Conservation (phyloP, 2,113 vertebrate species). For the Syngnathus floridae region DNA sequence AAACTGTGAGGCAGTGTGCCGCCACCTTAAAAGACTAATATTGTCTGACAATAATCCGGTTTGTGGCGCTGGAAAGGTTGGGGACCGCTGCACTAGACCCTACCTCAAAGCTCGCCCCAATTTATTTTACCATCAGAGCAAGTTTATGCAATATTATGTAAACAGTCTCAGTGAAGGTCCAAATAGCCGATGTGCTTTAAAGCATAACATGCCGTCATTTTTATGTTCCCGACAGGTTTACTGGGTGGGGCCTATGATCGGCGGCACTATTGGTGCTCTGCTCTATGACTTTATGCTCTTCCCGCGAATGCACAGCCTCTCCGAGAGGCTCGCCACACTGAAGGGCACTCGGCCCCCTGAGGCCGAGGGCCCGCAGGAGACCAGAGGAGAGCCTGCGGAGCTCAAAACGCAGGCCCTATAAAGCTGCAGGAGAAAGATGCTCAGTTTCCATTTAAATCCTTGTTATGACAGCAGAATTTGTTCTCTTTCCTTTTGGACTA, state of each 20-base stretch:
- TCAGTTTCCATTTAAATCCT: conserved; percentile 17
- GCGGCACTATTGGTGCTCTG: conserved; percentile 79
- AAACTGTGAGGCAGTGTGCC: too few species aligned
- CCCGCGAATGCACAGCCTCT: conserved; percentile 80
- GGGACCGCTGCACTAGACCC: too few species aligned
- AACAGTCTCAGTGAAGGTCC: not conserved
- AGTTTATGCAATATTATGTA: not conserved
- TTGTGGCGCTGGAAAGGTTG: too few species aligned
- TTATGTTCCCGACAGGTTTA: conserved; percentile 74
- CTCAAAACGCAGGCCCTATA: conserved; percentile 89
- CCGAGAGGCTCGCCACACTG: conserved; percentile 84
- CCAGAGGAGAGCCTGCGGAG: conserved; percentile 81
- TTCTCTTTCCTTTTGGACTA: conserved; percentile 37
- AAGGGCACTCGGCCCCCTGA: conserved; percentile 76
- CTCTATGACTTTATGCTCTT: conserved; percentile 89
- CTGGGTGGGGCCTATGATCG: conserved; percentile 90
- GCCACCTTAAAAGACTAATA: too few species aligned
- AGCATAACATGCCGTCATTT: not conserved
- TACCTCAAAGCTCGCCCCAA: too few species aligned
- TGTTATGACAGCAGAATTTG: conserved; percentile 35
- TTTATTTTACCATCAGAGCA: not conserved
- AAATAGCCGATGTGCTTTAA: not conserved
- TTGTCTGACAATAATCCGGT: too few species aligned
- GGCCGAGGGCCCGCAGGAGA: conserved; percentile 73
- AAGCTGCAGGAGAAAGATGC: conserved; percentile 49